Base-by-base conservation (phyloP, 2,888 invertebrate genomes). In the Isoperla grammatica region DNA sequence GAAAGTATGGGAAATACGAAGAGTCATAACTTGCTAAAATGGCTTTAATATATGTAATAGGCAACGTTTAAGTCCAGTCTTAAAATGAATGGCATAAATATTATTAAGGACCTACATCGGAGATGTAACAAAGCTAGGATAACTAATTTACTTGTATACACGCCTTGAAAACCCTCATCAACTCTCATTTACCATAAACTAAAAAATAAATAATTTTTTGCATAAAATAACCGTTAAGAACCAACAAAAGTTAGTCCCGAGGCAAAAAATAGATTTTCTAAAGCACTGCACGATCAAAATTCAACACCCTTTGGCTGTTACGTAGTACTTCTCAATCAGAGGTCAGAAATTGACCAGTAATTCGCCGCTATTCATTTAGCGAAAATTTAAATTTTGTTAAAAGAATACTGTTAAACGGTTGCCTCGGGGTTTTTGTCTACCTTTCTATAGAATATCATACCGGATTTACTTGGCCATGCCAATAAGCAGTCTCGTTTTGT, bases 171-270 rank as follows among this genome's bases (percentile, higher is more conserved):
- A 40, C 13, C n/a, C 42, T 13, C n/a, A 40, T 40, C 15, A 40
- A 12, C 15, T 40, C 42, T 13, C 13, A 40, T 40, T 15, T 29
- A 40, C n/a, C 42, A 40, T 40, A 40, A 40, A 40, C 42, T 15
- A 6, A 40, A 15, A 40, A 40, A 40, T 40, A 40, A 40, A 12
- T 40, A 40, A 37, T 40, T 40, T 15, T 45, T 17, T 45, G 45
- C 45, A 45, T 45, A 45, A 45, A 45, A 45, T 45, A 45, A 45
- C 17, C 45, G 45, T 45, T 45, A 17, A 29, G 29, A 29, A 29
- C 29, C 5, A 29, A 29, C 29, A 29, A 29, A 29, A 4, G 29
- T 29, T 29, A 6, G 5, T 29, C 29, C 29, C 8, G 5, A 8
- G 29, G 29, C 29, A 29, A 8, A 29, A n/a, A 29, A 29, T 29